These are phyloP conservation scores for Drosophila sulfurigaster DNA, from an alignment of 1,140 invertebrate genomes.

Conservation along the genomic window DNA sequence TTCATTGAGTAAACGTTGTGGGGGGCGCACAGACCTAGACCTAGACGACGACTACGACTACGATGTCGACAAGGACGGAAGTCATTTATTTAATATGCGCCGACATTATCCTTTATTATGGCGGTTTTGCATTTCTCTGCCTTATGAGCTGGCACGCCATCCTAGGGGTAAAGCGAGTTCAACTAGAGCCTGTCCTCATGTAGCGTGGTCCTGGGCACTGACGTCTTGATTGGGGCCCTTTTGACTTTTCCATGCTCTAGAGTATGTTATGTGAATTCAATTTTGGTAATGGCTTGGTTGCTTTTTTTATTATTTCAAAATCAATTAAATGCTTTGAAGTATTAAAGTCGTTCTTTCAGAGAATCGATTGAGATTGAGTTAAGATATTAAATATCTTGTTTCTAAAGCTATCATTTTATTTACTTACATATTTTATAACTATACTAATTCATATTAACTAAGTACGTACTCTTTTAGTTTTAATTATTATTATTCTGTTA, in stretches of 20 bases:
- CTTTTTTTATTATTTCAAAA: slow-evolving; percentile 47
- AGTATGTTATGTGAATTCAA: slow-evolving; percentile 47
- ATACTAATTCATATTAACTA: no score
- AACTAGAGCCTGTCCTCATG: not conserved
- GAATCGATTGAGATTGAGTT: not conserved
- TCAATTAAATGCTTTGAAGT: slow-evolving; percentile 71
- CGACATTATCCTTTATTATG: slow-evolving; percentile 83
- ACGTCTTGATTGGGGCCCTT: slow-evolving; percentile 20
- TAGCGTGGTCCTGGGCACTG: slow-evolving; percentile 6
- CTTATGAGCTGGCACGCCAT: slow-evolving; percentile 76
- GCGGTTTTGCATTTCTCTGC: slow-evolving; percentile 81
- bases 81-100: slow-evolving; percentile 84
- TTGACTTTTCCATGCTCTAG: not conserved
- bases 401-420: no score
- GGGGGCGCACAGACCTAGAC: slow-evolving; percentile 45
- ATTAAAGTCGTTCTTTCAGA: not conserved
- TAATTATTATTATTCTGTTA: no score
- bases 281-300: slow-evolving; percentile 58
- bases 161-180: slow-evolving; percentile 9
- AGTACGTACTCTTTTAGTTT: no score
- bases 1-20: slow-evolving; percentile 72
- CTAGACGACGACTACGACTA: slow-evolving; percentile 44
- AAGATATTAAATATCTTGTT: no score
- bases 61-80: slow-evolving; percentile 58
- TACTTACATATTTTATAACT: no score